Evolutionary conservation across 2,797 vertebrate species (phyloP), one percentile per base, ranked within the genome.

Genomic region (Xenopus petersii): DNA sequence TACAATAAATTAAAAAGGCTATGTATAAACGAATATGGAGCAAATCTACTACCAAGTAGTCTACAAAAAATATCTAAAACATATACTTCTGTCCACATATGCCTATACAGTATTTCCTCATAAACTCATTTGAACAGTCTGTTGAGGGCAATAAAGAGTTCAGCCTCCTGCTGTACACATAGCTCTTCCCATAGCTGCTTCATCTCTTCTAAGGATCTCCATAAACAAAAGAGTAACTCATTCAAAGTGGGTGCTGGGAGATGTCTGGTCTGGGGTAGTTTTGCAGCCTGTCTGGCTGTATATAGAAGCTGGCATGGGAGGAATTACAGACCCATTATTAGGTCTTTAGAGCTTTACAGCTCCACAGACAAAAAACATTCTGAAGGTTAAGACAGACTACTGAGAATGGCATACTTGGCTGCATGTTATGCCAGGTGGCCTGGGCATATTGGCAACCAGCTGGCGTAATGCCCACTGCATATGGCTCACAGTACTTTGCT

Each of bases 391-490:
- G 89, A 89, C 91, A 84, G 87, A 88, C 88, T 88, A 89, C 87
- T 90, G 87, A 84, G 92, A 88, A 91, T 93, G 93, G 92, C 93
- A 92, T 89, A 93, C 91, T 94, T 94, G 93, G 94, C 94, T 91
- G 91, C 88, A 80, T 82, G 85, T 83, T 81, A 80, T 91, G 91
- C 94, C 94, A 96, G 94, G 94, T 96, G 94, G 94, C 89, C 90
- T 91, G 91, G 92, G 93, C 90, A 92, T 92, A 93, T 91, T 95
- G 94, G 94, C 92, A 93, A 93, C 91, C 91, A 92, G 89, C 93
- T 94, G 93, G 94, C 94, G 92, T 88, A 75, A 84, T 89, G 93
- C 94, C 94, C 89, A 87, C 92, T 93, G 88, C 94, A 95, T 93
- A 94, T 95, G 94, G 94, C 93, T 93, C 86, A 88, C 91, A 91